A percentile compares a stretch with the other conserved stretches of the same genome.
Conservation (phyloP, 2,113 vertebrate genomes). For the Dermatemys mawii region DNA sequence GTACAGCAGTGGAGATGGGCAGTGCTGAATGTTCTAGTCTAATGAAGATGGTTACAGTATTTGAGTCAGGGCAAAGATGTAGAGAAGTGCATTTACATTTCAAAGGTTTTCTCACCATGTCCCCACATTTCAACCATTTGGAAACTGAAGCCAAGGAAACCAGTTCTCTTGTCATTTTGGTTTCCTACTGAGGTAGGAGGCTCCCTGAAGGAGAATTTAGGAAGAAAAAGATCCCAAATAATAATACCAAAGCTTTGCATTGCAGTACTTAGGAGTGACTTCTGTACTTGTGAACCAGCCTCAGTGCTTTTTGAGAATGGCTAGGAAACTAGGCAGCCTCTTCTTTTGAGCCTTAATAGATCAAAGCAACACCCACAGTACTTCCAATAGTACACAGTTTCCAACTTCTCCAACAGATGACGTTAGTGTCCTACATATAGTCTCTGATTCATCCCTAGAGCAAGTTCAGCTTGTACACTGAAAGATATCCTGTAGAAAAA, state of each 20-base stretch:
- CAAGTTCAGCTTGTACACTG: too few species aligned
- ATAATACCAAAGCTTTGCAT: not conserved
- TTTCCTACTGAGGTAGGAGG: not conserved
- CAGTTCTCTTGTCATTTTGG: not conserved
- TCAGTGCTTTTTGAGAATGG: too few species aligned
- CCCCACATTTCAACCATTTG: not conserved
- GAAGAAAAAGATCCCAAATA: not conserved
- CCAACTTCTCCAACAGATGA: too few species aligned
- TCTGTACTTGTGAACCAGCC: not conserved
- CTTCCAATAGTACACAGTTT: too few species aligned
- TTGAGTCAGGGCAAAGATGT: not conserved
- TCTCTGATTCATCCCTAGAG: too few species aligned
- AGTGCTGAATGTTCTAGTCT: not conserved
- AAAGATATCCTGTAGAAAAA: too few species aligned
- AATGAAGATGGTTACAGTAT: not conserved
- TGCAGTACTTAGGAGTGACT: not conserved
- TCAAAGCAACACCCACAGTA: not conserved
- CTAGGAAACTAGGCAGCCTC: rapidly evolving
- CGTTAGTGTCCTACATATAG: too few species aligned
- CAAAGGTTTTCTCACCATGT: not conserved
- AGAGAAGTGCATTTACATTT: not conserved
- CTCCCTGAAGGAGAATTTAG: not conserved
- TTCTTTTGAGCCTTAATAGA: not conserved
- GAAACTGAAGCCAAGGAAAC: not conserved
- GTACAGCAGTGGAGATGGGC: not conserved